Evolutionary conservation across 2,113 vertebrate genomes (phyloP).

Genomic region (Sinocyclocheilus maitianheensis): DNA sequence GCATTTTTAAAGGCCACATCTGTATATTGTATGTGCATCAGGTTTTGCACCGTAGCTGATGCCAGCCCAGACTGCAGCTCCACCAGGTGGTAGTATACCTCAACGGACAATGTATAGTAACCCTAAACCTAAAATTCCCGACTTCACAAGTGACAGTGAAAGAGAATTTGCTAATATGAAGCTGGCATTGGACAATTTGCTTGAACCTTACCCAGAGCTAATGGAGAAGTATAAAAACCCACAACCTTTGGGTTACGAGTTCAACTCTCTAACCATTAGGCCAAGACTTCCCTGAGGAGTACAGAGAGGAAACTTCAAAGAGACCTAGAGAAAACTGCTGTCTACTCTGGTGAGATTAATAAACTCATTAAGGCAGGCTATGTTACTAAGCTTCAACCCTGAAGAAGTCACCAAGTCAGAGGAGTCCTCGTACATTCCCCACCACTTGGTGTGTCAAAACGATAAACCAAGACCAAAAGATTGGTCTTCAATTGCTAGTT

Average conservation of each 20-base stretch:
- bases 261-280: no score
- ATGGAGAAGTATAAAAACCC: neutral
- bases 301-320: neutral
- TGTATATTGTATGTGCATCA: no score
- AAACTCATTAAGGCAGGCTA: neutral
- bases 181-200: neutral
- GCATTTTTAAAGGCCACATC: no score
- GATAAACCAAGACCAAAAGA: neutral
- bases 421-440: neutral
- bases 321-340: neutral
- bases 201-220: neutral
- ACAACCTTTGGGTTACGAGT: no score
- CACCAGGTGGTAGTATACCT: neutral
- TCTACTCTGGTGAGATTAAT: neutral
- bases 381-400: neutral
- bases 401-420: neutral
- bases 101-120: neutral
- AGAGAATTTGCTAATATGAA: neutral
- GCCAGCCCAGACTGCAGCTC: neutral
- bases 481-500: neutral
- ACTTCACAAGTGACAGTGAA: neutral
- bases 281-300: neutral
- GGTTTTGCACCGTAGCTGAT: neutral
- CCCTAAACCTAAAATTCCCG: neutral
- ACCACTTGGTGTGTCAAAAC: neutral